Percentiles rank a stretch among this genome's conserved stretches.
Conservation (phyloP, 2,888 invertebrate species). For the Thymelicus acteon region DNA sequence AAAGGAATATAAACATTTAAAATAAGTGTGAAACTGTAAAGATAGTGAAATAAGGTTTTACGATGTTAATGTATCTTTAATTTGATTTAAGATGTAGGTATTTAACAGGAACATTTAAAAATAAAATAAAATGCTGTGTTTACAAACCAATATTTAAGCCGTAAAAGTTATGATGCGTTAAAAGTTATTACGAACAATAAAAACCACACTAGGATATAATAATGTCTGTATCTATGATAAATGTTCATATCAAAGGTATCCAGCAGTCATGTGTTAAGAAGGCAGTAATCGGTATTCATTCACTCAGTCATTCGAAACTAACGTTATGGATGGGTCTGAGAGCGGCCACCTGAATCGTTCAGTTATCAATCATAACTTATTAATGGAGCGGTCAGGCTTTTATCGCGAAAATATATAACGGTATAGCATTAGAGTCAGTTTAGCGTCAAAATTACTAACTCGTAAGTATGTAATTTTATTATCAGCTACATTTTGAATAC, state of each 20-base stretch:
- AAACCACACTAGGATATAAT: background rate
- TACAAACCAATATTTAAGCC: too few relatives aligned
- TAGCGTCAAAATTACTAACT: background rate
- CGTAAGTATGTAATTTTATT: background rate
- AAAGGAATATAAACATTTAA: too few relatives aligned
- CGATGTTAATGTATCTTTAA: too few relatives aligned
- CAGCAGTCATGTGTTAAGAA: constrained; percentile 4
- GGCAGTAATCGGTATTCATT: constrained; percentile 23
- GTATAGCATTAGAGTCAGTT: background rate
- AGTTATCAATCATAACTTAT: constrained; percentile 80
- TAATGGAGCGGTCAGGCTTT: constrained; percentile 67
- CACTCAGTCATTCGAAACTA: constrained; percentile 28
- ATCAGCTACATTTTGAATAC: too few relatives aligned
- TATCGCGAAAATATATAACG: constrained; percentile 50
- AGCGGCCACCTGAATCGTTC: constrained; percentile 58
- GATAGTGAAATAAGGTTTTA: too few relatives aligned
- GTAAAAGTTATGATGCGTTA: background rate
- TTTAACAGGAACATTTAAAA: too few relatives aligned
- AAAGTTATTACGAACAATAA: background rate
- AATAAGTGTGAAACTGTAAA: too few relatives aligned
- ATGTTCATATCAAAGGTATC: background rate
- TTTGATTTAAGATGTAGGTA: too few relatives aligned
- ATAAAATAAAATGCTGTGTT: too few relatives aligned
- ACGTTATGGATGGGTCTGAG: constrained; percentile 64
- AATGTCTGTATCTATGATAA: background rate